Conservation (phyloP, 2,113 vertebrate species). For the Sinosuthora webbiana region DNA sequence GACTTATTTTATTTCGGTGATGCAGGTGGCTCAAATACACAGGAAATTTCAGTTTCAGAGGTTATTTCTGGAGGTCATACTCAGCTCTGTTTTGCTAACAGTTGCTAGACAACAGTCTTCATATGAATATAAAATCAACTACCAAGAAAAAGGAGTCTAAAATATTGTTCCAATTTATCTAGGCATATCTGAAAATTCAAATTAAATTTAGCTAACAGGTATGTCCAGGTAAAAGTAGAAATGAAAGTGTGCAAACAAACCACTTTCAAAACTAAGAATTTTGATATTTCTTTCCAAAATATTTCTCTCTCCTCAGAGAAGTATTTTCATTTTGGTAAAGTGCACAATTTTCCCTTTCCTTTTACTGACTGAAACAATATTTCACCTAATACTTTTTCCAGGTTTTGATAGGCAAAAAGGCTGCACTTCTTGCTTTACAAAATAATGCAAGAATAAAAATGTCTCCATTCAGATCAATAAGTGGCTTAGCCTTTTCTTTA, state of each 20-base stretch:
- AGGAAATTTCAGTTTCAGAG: neutral
- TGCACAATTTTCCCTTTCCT: neutral
- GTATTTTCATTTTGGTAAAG: neutral
- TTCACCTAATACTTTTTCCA: neutral
- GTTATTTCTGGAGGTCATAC: neutral
- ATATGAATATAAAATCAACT: neutral
- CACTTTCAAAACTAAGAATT: neutral
- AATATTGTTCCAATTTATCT: neutral
- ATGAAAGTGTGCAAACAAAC: accelerated
- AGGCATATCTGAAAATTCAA: neutral
- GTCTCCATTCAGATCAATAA: neutral
- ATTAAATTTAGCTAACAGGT: neutral
- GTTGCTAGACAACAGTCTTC: neutral
- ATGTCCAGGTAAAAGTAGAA: neutral
- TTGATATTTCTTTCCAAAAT: neutral
- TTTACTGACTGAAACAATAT: neutral
- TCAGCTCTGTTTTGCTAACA: neutral
- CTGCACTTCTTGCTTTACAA: neutral
- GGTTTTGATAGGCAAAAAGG: neutral
- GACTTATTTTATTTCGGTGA: neutral
- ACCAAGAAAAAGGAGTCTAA: neutral
- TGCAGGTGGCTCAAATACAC: neutral
- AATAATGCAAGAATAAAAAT: neutral
- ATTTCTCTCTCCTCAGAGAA: neutral
- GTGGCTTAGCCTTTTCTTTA: neutral